Evolutionary conservation across 2,888 invertebrate genomes (phyloP), one percentile per base, ranked within the genome.

Genomic region (Platyscelio sp.): DNA sequence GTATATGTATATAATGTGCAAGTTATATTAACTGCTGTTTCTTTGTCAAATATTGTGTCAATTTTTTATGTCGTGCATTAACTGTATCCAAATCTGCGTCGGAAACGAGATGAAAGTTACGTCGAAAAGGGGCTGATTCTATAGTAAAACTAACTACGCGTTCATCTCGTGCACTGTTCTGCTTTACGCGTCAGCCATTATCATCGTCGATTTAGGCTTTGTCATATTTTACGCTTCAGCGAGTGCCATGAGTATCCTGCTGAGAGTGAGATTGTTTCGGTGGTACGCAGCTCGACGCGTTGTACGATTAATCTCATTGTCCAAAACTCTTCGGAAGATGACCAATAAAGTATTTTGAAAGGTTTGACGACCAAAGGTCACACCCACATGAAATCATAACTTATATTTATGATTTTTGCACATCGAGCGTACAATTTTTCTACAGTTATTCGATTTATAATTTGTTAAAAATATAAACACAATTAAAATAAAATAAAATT

Each of bases 171-270:
- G 26, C 56, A 60, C 61, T 60, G 60, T 65, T 81, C 77, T 67
- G 78, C 72, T 85, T 81, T 75, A 56, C 77, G 81, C 70, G 63
- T 54, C 75, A 40, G 27, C 74, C 70, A 81, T 85, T 81, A 81
- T 78, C 81, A 70, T 78, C 54, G 81, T 72, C 77, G 77, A 81
- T 85, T 81, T 77, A 77, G 60, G 54, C 72, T 63, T 76, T 80
- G 77, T 81, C 80, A 63, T 85, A 85, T 85, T 85, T 81, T 74
- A 81, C 80, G 77, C 56, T 85, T 85, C 76, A 58, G 85, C 67
- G 77, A 85, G 77, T 68, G 76, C 71, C 74, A 74, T 58, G 67
- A 38, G 26, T 70, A 29, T 74, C 85, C 85, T 56, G 70, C 85
- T 72, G 85, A 56, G 84, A 84, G 67, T 20, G 68, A 85, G 68